A percentile compares a stretch with the other conserved stretches of the same genome.
Evolutionary conservation across 2,797 vertebrate genomes (phyloP).

Genomic region (Gobionotothen gibberifrons): DNA sequence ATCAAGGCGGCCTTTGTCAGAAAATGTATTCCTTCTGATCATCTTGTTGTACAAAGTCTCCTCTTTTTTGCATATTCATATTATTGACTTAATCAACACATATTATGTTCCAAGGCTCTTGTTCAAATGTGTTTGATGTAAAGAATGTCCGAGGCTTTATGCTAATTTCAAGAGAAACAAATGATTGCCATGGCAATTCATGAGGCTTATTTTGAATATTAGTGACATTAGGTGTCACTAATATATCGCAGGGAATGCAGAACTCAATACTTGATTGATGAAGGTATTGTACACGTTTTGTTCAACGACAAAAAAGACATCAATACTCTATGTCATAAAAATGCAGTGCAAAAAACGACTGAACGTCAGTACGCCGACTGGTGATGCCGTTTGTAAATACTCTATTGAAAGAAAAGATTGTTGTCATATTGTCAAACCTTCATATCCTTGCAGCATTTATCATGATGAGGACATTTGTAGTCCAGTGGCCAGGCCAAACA

Average conservation of each 20-base stretch:
- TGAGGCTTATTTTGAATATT: not conserved
- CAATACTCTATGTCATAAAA: no score
- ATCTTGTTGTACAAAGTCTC: constrained; percentile 41
- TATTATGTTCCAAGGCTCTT: constrained; percentile 21
- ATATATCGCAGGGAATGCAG: not conserved
- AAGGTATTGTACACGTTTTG: not conserved
- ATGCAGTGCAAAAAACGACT: no score
- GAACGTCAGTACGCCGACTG: not conserved
- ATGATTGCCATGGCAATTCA: not conserved
- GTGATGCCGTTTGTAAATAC: no score
- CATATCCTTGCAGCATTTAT: not conserved
- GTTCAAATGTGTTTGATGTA: constrained; percentile 37
- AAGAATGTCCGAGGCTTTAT: constrained; percentile 12
- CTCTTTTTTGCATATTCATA: constrained; percentile 33
- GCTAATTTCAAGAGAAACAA: constrained; percentile 3
- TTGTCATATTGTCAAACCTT: not conserved
- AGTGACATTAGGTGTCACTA: not conserved
- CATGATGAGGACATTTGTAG: not conserved
- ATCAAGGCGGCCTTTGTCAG: constrained; percentile 49
- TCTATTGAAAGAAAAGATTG: no score
- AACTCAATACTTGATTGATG: not conserved
- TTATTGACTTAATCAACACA: constrained; percentile 24
- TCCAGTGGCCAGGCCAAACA: constrained; percentile 12
- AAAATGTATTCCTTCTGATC: constrained; percentile 50
- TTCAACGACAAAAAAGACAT: not conserved